Evolutionary conservation across 2,888 invertebrate species (phyloP).

Genomic region (Pristionchus japonicus): DNA sequence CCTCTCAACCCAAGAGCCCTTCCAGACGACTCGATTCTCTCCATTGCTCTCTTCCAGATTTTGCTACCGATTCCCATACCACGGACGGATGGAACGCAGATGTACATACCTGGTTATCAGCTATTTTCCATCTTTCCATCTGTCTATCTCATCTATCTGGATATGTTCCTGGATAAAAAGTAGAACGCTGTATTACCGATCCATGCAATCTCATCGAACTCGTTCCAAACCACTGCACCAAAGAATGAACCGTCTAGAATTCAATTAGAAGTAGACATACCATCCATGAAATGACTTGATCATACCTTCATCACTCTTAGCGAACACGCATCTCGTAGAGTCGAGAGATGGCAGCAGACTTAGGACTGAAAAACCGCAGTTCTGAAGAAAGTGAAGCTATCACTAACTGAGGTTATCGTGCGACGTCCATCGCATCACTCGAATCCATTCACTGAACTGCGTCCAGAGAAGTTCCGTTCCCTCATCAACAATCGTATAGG

Average conservation of each 20-base stretch:
- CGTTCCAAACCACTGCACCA: background rate
- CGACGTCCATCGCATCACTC: background rate
- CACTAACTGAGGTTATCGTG: background rate
- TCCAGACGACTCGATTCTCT: background rate
- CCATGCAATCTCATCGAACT: background rate
- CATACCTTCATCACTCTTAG: background rate
- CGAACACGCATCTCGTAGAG: constrained; percentile 20
- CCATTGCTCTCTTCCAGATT: background rate
- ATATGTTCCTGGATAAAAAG: background rate
- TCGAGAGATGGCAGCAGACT: background rate
- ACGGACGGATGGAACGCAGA: background rate
- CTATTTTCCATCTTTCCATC: no score
- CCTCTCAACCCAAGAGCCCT: background rate
- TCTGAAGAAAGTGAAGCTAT: background rate
- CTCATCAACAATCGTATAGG: background rate
- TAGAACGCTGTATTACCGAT: background rate
- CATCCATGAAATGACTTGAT: background rate
- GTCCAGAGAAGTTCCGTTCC: background rate
- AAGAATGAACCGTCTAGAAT: background rate
- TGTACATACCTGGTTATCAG: no score
- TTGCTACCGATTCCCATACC: background rate
- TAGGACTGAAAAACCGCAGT: background rate
- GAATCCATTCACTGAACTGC: background rate
- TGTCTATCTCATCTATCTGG: no score
- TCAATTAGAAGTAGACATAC: background rate